Base-by-base conservation (phyloP, 2,113 vertebrate species). In the Lamprologus lemairii region DNA sequence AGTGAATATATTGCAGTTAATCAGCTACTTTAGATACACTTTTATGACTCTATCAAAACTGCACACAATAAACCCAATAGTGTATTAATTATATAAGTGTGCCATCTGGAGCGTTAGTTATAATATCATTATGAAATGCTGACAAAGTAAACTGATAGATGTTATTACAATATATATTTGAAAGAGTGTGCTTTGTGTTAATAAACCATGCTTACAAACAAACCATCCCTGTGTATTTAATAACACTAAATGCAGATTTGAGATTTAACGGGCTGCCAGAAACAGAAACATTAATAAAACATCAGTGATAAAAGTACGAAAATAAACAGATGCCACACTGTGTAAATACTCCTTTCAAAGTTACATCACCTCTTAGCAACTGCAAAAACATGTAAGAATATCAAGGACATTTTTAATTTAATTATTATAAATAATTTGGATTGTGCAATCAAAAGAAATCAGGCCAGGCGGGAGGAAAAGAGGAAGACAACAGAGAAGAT, bases 391-490 rank as follows among this genome's bases (percentile, higher is more conserved):
- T 71, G 7, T 23, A 4, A 71, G 65, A 71, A 68, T 1, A 40
- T 14, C 12, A 37, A 9, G 35, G n/a, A 71, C 5, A 2, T 12
- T 68, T 68, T 68, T 21, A 23, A 14, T 0, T 71, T 14, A 23
- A 16, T 14, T 71, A 6, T 71, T 40, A 40, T 9, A 71, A 71
- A 71, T 23, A 14, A 65, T 65, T 65, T 5, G 60, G n/a, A 71
- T 71, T 4, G 35, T 71, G n/a, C 35, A 71, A 42, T 71, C 2
- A 68, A 68, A 13, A 68, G 0, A 68, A 68, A 0, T 37, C 17
- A 0, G 7, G 33, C 19, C 19, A 5, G 33, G 1, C 4, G 0
- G 19, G 3, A 68, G 2, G 60, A 37, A 13, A 68, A 21, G 63
- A 5, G 1, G 33, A 68, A 40, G 33, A 8, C 11, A n/a, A 40